Conservation (phyloP, 1,140 invertebrate species). For the Coelopa frigida region DNA sequence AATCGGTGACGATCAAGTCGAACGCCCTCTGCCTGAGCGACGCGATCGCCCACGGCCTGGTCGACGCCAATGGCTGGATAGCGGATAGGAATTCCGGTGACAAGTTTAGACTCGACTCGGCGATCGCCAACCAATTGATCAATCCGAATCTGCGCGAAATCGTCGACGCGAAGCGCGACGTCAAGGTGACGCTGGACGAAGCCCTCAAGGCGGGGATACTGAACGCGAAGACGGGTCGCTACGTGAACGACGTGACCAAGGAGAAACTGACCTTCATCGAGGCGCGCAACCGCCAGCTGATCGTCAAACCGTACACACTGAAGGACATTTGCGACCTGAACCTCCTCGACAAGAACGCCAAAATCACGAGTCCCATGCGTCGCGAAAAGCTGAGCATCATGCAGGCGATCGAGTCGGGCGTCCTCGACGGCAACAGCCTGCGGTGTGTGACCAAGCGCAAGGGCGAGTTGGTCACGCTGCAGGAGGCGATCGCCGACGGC, state of each 20-base stretch:
- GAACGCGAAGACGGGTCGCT: constrained; percentile 70
- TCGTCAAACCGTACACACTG: constrained; percentile 82
- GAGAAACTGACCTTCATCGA: constrained; percentile 71
- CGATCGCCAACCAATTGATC: constrained; percentile 67
- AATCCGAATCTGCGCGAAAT: constrained; percentile 70
- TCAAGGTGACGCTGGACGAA: constrained; percentile 71
- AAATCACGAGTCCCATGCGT: constrained; percentile 72
- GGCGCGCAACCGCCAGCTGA: constrained; percentile 67
- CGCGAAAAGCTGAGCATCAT: constrained; percentile 67
- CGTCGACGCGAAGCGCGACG: constrained; percentile 68
- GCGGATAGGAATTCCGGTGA: constrained; percentile 77
- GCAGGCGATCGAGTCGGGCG: constrained; percentile 75
- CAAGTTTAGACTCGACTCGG: constrained; percentile 69
- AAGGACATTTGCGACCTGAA: constrained; percentile 79
- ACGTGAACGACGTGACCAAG: constrained; percentile 63
- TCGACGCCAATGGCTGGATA: constrained; percentile 71
- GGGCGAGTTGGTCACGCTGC: constrained; percentile 72
- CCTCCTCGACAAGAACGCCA: constrained; percentile 63
- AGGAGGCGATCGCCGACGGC: constrained; percentile 71
- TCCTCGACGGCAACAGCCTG: constrained; percentile 72
- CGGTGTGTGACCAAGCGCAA: constrained; percentile 78
- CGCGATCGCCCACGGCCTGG: constrained; percentile 70
- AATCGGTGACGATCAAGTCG: constrained; percentile 66
- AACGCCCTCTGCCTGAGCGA: constrained; percentile 71
- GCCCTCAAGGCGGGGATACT: constrained; percentile 71